A percentile compares a stretch with the other conserved stretches of the same genome.
Evolutionary conservation across 2,113 vertebrate species (phyloP).

Genomic region (Notarius quadriscutis): DNA sequence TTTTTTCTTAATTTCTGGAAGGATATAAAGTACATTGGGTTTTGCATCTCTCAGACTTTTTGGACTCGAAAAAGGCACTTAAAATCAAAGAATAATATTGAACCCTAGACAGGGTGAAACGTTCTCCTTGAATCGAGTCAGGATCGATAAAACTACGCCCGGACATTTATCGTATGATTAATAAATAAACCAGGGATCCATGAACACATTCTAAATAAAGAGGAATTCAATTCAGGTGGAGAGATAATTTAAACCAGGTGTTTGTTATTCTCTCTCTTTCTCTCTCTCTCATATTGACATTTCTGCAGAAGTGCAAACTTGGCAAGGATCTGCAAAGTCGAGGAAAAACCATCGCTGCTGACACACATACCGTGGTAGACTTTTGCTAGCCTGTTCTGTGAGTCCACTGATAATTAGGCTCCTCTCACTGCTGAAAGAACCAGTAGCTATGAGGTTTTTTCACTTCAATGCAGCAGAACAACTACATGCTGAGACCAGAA

Average conservation of each 20-base stretch:
- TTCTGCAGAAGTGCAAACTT: slow-evolving; percentile 60
- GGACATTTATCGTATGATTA: slow-evolving; percentile 53
- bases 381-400: not conserved
- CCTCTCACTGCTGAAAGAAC: not conserved
- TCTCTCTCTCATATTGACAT: slow-evolving; percentile 53
- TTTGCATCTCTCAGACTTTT: not conserved
- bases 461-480: not conserved
- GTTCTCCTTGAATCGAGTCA: slow-evolving; percentile 20
- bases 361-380: not conserved
- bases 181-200: slow-evolving; percentile 59
- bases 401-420: slow-evolving; percentile 18
- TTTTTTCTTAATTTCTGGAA: not conserved
- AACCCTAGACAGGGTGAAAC: not conserved
- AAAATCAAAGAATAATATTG: not conserved
- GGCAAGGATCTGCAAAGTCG: slow-evolving; percentile 64
- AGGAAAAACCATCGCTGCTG: slow-evolving; percentile 41
- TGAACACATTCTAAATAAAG: slow-evolving; percentile 57
- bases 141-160: slow-evolving; percentile 37
- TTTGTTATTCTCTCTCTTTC: slow-evolving; percentile 33
- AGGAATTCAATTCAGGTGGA: slow-evolving; percentile 53
- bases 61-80: not conserved
- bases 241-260: slow-evolving; percentile 48
- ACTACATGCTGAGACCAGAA: not conserved
- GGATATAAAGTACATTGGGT: not conserved
- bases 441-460: not conserved